Conservation (phyloP, 2,888 invertebrate species). For the Conchocele bisecta region DNA sequence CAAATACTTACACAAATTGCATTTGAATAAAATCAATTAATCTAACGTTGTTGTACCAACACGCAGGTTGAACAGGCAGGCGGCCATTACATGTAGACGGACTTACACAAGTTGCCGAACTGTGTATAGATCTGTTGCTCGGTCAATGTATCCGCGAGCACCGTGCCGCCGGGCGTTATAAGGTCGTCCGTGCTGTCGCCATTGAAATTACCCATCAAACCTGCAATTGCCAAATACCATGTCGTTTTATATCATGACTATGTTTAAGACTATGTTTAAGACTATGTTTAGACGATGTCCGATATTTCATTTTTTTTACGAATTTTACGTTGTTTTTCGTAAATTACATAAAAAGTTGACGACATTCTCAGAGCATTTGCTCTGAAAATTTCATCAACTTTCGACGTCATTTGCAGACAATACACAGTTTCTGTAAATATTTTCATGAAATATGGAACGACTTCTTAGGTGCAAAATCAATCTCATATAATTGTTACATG, state of each 20-base stretch:
- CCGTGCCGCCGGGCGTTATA: constrained; percentile 49
- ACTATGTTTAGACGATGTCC: background rate
- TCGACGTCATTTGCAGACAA: too few relatives aligned
- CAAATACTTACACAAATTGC: background rate
- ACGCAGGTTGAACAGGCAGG: too few relatives aligned
- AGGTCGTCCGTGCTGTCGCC: constrained; percentile 59
- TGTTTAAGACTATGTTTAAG: background rate
- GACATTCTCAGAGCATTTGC: too few relatives aligned
- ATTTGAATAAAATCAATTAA: background rate
- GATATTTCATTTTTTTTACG: background rate
- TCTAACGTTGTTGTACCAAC: background rate
- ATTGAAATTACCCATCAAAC: constrained; percentile 66
- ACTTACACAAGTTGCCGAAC: constrained; percentile 59
- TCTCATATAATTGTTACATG: too few relatives aligned
- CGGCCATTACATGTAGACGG: too few relatives aligned
- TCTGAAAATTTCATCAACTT: too few relatives aligned
- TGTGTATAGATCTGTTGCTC: constrained; percentile 55
- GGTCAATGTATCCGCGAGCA: constrained; percentile 27
- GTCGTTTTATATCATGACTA: background rate
- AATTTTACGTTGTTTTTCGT: too few relatives aligned
- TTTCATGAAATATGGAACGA: too few relatives aligned
- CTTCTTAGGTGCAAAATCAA: too few relatives aligned
- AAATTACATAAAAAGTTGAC: too few relatives aligned
- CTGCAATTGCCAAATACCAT: constrained; percentile 22
- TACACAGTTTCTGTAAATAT: too few relatives aligned